phyloP scores from a whole-genome alignment of 2,113 vertebrate species.

The Actenoides lindsayi region DNA sequence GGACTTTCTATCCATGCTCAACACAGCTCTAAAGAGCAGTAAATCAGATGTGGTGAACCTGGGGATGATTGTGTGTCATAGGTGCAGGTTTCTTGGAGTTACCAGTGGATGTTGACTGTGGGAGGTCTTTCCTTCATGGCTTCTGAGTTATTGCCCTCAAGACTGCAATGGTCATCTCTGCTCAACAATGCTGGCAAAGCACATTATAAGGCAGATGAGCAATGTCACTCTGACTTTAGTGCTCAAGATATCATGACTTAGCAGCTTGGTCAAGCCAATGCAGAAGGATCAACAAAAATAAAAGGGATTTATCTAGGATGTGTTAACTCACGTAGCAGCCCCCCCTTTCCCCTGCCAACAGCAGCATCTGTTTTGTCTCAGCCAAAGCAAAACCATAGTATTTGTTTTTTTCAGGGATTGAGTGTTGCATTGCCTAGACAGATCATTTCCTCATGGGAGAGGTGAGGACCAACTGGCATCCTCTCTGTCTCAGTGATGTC shows the following conservation, averaged over 20 bases:
- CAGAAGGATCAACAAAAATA: not conserved
- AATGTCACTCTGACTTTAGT: not conserved
- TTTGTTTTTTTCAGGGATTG: not conserved
- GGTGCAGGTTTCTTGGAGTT: not conserved
- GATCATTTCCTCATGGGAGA: not conserved
- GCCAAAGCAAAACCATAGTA: not conserved
- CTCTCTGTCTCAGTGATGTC: not conserved
- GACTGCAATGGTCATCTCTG: not conserved
- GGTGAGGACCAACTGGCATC: not conserved
- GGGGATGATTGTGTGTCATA: not conserved
- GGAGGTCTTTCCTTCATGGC: not conserved
- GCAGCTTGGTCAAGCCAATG: not conserved
- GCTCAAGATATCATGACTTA: not conserved
- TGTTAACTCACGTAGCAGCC: not conserved
- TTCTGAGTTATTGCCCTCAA: not conserved
- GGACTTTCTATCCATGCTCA: not conserved
- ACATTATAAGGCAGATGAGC: not conserved
- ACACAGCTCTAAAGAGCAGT: not conserved
- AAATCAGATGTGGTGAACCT: not conserved
- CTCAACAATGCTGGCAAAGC: not conserved
- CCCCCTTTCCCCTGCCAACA: not conserved
- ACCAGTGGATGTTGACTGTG: rapidly evolving
- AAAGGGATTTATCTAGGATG: not conserved
- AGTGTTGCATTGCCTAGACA: not conserved
- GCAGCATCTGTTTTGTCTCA: not conserved